Evolutionary conservation across 2,113 vertebrate genomes (phyloP).

Genomic region (Turnix velox): DNA sequence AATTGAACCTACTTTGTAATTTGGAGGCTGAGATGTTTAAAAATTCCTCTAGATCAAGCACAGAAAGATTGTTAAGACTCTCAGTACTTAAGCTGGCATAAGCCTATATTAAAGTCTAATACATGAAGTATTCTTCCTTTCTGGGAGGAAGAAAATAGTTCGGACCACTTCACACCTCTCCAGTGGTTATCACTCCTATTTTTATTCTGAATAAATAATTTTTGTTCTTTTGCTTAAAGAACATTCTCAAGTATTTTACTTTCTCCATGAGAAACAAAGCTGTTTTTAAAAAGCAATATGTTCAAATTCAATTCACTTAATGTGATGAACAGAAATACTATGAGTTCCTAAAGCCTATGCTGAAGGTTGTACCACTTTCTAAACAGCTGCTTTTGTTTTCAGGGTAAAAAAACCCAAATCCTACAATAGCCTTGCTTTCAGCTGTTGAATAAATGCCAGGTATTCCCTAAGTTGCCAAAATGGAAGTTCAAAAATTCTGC

Average conservation of each 20-base stretch:
- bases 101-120: not conserved
- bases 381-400: not conserved
- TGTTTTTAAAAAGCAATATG: not conserved
- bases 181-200: not conserved
- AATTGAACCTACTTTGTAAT: not conserved
- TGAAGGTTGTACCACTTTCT: not conserved
- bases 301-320: not conserved
- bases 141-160: not conserved
- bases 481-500: not conserved
- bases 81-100: not conserved
- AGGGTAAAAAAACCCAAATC: not conserved
- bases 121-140: not conserved
- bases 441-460: not conserved
- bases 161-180: not conserved
- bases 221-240: not conserved
- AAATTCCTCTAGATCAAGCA: not conserved
- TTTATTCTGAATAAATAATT: not conserved
- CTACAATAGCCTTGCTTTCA: not conserved
- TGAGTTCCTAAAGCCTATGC: not conserved
- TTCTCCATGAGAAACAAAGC: not conserved
- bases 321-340: not conserved
- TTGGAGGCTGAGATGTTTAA: not conserved
- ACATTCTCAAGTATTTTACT: not conserved
- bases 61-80: not conserved
- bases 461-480: not conserved